Evolutionary conservation across 2,113 vertebrate species (phyloP), one percentile per base, ranked within the genome.

Genomic region (Manacus vitellinus): DNA sequence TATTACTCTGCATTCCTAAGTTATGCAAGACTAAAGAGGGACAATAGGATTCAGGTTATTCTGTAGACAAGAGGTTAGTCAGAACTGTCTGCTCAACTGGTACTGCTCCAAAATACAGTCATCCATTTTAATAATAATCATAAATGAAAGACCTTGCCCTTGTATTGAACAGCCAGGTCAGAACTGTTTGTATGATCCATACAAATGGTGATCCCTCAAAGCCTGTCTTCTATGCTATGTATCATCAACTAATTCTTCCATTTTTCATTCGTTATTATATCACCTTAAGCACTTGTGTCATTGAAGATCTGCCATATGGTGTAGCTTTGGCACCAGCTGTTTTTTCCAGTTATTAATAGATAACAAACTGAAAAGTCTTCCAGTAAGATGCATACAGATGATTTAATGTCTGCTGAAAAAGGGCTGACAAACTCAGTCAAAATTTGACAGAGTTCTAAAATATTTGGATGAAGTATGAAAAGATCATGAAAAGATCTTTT

Each of bases 211-310:
- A 75, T 33, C 28, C 10, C 8, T 72, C 22, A 59, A 79, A 79
- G 16, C 19, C 22, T 61, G 16, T 71, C 31, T 70, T 27, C 25
- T 62, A 17, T 0, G 0, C 37, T 58, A 33, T 41, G 12, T 37
- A 70, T 61, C 16, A 65, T 35, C 31, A 79, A 30, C 72, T 79
- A 92, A 88, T 73, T 14, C 79, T 83, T 90, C 47, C 0, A 73
- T 90, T 95, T 96, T 83, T 83, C 67, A 77, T 85, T 91, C 71
- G 79, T 93, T 94, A 68, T 91, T 89, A 5, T 61, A 59, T 59
- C 61, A 61, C 33, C n/a, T 33, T 61, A 56, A 93, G 24, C 58
- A 62, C 23, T 92, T 8, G 6, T 92, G 58, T 90, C 71, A 55
- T 33, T 62, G 23, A 88, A 58, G 63, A 52, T 82, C n/a, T 65